Evolutionary conservation across 2,113 vertebrate genomes (phyloP), one percentile per base, ranked within the genome.

Genomic region (Fulica atra): DNA sequence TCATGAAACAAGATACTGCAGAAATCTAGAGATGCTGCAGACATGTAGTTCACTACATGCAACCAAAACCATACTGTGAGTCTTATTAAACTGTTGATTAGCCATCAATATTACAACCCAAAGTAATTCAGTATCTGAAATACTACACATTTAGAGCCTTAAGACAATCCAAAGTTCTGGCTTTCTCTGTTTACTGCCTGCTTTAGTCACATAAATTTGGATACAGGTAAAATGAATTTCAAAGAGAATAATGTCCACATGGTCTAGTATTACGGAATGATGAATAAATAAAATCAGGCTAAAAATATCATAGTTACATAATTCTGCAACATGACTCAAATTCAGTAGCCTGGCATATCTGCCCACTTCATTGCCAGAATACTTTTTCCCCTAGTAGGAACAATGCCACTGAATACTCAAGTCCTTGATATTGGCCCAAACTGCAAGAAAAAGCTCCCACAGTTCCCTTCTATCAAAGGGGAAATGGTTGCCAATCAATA

Each of bases 201-300:
- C 11, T 86, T 78, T 35, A 86, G 12, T 81, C 48, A 35, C 17
- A 76, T 4, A 69, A 84, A 81, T 46, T 0, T 28, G 18, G 18
- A 46, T 3, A 36, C 18, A 80, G 81, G 8, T 53, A 65, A 70
- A 78, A 33, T 25, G 25, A 40, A 13, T 86, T 94, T 83, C 59
- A 79, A 57, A 80, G 72, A 71, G 72, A 95, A 81, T 5, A 7
- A 16, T 82, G 71, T 26, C 60, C 77, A 40, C 28, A 63, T 12
- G 17, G 51, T 84, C 65, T 71, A 46, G 14, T 38, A 42, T 88
- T 86, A 88, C 36, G 35, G 46, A 73, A 63, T 16, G 51, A 94
- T 40, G 29, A 85, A 89, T 87, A 73, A 92, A 71, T 73, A 86
- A 95, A 88, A 86, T 71, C 33, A 69, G 53, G 61, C 83, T 91